Percentiles rank a stretch among this genome's conserved stretches.
These are phyloP conservation scores for Hemicordylus capensis DNA, from an alignment of 2,113 vertebrate genomes.

Conservation along the genomic window DNA sequence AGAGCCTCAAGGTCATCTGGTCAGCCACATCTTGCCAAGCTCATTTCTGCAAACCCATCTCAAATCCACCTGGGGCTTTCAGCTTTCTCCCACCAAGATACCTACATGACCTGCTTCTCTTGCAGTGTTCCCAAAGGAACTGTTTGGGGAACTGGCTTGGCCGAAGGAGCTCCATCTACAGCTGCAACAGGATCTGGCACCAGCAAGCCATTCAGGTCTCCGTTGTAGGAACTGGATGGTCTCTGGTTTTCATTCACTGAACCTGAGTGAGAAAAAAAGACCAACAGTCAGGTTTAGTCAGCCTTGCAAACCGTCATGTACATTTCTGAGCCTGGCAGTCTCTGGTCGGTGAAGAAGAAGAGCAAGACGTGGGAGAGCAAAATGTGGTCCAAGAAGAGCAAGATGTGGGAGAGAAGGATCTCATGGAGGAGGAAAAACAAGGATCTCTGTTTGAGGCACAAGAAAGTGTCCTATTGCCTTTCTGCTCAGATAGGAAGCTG, in stretches of 20 bases:
- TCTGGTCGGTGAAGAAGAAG: not conserved
- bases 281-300: accelerated
- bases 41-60: not conserved
- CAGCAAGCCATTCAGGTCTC: constrained; percentile 92
- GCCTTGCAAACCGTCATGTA: not conserved
- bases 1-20: not conserved
- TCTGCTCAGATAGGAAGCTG: not conserved
- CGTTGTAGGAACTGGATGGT: constrained; percentile 84
- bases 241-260: constrained; percentile 79
- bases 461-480: not conserved
- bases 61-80: not conserved
- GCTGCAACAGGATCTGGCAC: constrained; percentile 83
- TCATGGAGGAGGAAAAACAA: not conserved
- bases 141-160: constrained; percentile 78
- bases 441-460: not conserved
- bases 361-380: not conserved
- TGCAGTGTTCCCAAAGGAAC: constrained; percentile 79
- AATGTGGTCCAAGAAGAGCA: not conserved
- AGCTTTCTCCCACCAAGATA: constrained; percentile 11
- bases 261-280: constrained; percentile 69
- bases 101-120: constrained; percentile 94
- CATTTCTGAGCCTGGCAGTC: not conserved
- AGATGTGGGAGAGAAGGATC: not conserved
- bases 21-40: not conserved
- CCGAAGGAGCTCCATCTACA: constrained; percentile 76